These are phyloP conservation scores for Hycleus cichorii DNA, from an alignment of 1,140 invertebrate genomes.

Conservation along the genomic window DNA sequence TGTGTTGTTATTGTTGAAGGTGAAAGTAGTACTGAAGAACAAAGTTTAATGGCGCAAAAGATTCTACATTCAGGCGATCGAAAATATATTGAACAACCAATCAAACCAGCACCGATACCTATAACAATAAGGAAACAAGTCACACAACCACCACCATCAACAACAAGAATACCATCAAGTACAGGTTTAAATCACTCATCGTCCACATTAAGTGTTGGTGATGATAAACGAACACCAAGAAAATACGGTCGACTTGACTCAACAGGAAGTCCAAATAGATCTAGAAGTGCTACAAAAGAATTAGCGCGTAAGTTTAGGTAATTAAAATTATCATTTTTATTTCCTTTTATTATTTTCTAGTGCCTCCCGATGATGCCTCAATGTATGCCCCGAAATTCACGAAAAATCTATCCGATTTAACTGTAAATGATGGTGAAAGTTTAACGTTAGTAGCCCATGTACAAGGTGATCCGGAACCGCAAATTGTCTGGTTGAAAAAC, in stretches of 20 bases:
- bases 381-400: conserved; percentile 82
- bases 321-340: neutral
- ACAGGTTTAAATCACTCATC: conserved; percentile 29
- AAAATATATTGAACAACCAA: conserved; percentile 71
- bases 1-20: conserved; percentile 97
- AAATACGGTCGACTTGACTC: conserved; percentile 71
- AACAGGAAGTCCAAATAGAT: conserved; percentile 67
- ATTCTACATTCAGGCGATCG: conserved; percentile 80
- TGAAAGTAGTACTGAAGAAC: conserved; percentile 68
- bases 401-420: conserved; percentile 59
- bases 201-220: conserved; percentile 34
- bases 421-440: conserved; percentile 74
- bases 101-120: conserved; percentile 67
- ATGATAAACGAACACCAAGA: conserved; percentile 50
- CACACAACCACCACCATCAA: conserved; percentile 22
- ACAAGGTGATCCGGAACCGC: conserved; percentile 84
- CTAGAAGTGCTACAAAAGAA: conserved; percentile 84
- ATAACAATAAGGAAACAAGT: conserved; percentile 54
- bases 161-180: conserved; percentile 19
- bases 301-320: conserved; percentile 62
- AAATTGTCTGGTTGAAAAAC: conserved; percentile 80
- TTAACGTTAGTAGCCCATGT: conserved; percentile 71
- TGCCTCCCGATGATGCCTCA: conserved; percentile 73
- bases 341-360: conserved; percentile 42
- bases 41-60: conserved; percentile 73